Percentiles rank a stretch among this genome's conserved stretches.
Conservation (phyloP, 2,888 invertebrate genomes). For the Gymnocheta viridis region DNA sequence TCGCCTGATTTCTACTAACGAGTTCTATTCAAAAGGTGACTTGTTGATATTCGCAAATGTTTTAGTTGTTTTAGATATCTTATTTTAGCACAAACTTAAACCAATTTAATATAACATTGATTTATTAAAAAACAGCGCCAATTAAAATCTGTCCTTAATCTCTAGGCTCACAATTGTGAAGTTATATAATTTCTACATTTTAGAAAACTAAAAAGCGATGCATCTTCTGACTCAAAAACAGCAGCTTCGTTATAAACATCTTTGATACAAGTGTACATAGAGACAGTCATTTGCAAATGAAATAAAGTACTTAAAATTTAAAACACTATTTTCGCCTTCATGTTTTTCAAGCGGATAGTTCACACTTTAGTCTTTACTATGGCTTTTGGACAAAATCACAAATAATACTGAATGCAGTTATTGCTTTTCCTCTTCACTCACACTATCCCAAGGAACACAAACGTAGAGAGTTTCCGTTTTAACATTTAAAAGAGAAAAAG, state of each 20-base stretch:
- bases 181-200: too few relatives aligned
- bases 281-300: background rate
- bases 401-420: constrained; percentile 33
- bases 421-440: background rate
- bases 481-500: background rate
- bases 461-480: constrained; percentile 6
- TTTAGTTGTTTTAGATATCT: too few relatives aligned
- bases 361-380: background rate
- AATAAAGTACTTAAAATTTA: constrained; percentile 12
- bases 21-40: too few relatives aligned
- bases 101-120: too few relatives aligned
- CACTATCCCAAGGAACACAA: background rate
- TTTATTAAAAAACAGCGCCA: too few relatives aligned
- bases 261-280: background rate
- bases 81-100: too few relatives aligned
- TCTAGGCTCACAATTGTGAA: too few relatives aligned
- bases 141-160: too few relatives aligned
- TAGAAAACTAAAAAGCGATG: too few relatives aligned
- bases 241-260: background rate
- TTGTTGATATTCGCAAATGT: too few relatives aligned
- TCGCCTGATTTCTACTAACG: too few relatives aligned
- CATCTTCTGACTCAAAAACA: too few relatives aligned
- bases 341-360: background rate
- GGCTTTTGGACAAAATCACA: constrained; percentile 10
- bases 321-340: constrained; percentile 57